phyloP scores from a whole-genome alignment of 1,140 invertebrate species.

The Penaeus japonicus region DNA sequence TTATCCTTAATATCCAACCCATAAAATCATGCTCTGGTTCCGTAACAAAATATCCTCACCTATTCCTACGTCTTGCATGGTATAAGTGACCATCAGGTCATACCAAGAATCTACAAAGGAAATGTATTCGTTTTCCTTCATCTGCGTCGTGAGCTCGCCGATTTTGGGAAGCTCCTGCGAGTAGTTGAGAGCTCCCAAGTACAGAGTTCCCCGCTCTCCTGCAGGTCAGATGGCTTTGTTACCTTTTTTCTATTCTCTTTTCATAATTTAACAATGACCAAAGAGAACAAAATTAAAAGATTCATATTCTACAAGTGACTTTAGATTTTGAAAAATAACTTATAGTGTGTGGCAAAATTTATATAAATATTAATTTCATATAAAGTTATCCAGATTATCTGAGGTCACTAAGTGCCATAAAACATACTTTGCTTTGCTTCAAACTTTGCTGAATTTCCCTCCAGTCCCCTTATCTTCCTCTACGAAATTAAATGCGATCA shows the following conservation, averaged over 20 bases:
- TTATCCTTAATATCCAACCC: too few species aligned
- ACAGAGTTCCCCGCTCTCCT: conserved; percentile 72
- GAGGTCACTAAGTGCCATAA: too few species aligned
- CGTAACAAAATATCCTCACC: neutral
- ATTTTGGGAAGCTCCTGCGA: conserved; percentile 71
- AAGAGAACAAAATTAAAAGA: too few species aligned
- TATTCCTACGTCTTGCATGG: neutral
- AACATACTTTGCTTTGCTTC: too few species aligned
- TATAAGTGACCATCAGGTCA: conserved; percentile 69
- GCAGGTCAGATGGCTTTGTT: neutral
- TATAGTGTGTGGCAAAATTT: neutral
- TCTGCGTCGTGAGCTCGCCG: conserved; percentile 66
- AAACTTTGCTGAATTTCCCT: too few species aligned
- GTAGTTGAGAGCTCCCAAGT: conserved; percentile 75
- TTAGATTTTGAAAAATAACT: too few species aligned
- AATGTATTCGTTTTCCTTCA: conserved; percentile 68
- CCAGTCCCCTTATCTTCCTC: too few species aligned
- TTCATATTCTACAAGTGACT: too few species aligned
- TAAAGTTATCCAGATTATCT: too few species aligned
- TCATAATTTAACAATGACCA: too few species aligned
- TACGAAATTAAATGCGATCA: neutral
- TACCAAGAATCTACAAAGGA: conserved; percentile 72
- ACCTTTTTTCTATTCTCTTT: too few species aligned
- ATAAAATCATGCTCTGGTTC: too few species aligned
- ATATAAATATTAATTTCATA: neutral